phyloP scores from a whole-genome alignment of 2,797 vertebrate genomes.

The Danionella dracula region DNA sequence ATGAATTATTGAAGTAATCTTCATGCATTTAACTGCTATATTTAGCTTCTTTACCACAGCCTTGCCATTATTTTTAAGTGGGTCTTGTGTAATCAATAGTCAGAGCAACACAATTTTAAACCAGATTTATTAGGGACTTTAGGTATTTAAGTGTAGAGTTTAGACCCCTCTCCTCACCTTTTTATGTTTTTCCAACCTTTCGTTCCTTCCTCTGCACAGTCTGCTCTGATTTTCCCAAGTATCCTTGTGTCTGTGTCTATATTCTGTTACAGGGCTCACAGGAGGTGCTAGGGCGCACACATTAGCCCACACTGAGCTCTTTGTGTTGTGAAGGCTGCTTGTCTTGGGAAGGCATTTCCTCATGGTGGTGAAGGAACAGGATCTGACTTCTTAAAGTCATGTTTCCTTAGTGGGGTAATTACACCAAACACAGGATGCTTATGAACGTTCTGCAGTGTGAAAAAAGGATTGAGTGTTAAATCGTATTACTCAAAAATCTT shows the following conservation, averaged over 20 bases:
- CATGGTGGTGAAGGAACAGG: constrained; percentile 56
- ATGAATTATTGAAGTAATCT: no score
- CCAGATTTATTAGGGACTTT: no score
- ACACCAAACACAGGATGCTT: constrained; percentile 51
- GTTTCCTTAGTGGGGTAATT: constrained; percentile 61
- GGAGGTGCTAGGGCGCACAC: constrained; percentile 9
- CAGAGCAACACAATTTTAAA: no score
- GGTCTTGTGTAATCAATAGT: no score
- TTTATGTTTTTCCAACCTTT: constrained; percentile 8
- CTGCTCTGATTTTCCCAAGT: constrained; percentile 13
- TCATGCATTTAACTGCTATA: no score
- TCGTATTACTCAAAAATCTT: not conserved
- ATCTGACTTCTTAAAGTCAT: constrained; percentile 68
- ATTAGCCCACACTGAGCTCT: constrained; percentile 38
- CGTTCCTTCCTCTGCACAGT: constrained; percentile 5
- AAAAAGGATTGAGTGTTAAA: constrained; percentile 23
- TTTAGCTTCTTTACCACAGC: no score
- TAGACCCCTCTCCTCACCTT: not conserved
- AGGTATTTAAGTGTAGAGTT: not conserved
- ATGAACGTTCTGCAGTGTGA: constrained; percentile 58
- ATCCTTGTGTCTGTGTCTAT: constrained; percentile 23
- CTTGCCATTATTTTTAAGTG: no score
- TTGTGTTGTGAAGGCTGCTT: constrained; percentile 34
- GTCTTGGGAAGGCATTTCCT: constrained; percentile 37
- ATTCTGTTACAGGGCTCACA: constrained; percentile 25